Conservation (phyloP, 2,888 invertebrate genomes). For the Calameuta filiformis region DNA sequence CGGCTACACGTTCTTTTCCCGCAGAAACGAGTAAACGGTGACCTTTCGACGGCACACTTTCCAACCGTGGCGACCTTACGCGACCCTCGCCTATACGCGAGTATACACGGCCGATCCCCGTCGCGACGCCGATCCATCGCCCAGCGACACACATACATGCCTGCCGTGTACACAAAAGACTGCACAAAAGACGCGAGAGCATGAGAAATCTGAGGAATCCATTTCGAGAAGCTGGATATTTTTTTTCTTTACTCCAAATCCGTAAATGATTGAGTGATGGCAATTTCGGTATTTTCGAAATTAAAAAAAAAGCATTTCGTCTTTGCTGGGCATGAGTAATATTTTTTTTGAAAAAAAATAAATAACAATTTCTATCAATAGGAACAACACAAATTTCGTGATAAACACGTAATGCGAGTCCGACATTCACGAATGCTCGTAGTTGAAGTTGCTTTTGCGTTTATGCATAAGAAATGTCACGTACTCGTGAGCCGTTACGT, state of each 20-base stretch:
- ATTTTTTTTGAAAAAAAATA: background rate
- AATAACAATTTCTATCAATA: background rate
- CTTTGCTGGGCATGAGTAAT: too few relatives aligned
- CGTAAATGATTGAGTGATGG: background rate
- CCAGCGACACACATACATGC: background rate
- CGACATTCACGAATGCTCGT: background rate
- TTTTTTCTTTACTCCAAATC: background rate
- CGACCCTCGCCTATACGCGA: background rate
- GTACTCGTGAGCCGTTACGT: background rate
- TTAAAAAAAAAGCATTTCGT: too few relatives aligned
- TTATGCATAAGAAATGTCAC: background rate
- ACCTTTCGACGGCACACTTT: slow-evolving; percentile 60
- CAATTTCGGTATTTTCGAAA: background rate
- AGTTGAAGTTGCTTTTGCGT: background rate
- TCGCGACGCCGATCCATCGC: background rate
- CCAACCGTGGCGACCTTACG: slow-evolving; percentile 29
- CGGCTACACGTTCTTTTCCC: background rate
- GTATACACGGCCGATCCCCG: background rate
- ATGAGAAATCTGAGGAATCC: background rate
- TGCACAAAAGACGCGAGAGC: background rate
- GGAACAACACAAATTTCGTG: background rate
- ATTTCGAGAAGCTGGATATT: background rate
- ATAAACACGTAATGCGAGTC: background rate
- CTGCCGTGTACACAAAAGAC: background rate
- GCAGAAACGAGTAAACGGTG: slow-evolving; percentile 42